Base-by-base conservation (phyloP, 2,797 vertebrate species). In the Hafferia zeledoni region DNA sequence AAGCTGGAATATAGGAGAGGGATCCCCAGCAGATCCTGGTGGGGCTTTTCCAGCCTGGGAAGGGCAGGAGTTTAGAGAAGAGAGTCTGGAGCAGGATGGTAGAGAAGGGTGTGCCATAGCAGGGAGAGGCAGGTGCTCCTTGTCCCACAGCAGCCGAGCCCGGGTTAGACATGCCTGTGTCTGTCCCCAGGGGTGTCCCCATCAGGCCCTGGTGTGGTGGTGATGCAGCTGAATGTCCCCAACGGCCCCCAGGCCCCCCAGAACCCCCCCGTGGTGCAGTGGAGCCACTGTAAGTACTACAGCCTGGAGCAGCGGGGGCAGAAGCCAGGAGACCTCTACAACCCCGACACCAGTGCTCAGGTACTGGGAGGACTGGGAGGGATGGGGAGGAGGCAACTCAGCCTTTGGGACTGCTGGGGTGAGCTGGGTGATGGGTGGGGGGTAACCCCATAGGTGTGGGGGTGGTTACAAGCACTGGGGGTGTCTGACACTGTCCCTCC, bases 201-300 rank as follows among this genome's bases (percentile, higher is more conserved):
- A 17, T 98, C 99, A 87, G 99, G 99, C 68, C 98, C 99, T 33
- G 99, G 99, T 28, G 98, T 99, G 94, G 99, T 99, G 96, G 99
- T 99, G 91, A 99, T 99, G 99, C 99, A 99, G 97, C 98, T 99
- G 94, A 99, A 99, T 37, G 99, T 99, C 72, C 99, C 99, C 76
- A 99, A 99, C 72, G 99, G 99, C 94, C 98, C 99, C 67, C 99
- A 99, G 96, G 61, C 97, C 65, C 98, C 99, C 87, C 99, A 99
- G 96, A 99, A 99, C 69, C 98, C 99, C 72, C 98, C 99, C 11
- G 97, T 99, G 98, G 99, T 99, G 90, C 99, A 99, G 94, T 99
- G 99, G 99, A 99, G 99, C 97, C 99, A 99, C 80, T 99, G 99
- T 98, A 99, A 99, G 97, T 99, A 99, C 97, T 99, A 99, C 97